Evolutionary conservation across 2,113 vertebrate genomes (phyloP).

Genomic region (Pelmatolapia mariae): DNA sequence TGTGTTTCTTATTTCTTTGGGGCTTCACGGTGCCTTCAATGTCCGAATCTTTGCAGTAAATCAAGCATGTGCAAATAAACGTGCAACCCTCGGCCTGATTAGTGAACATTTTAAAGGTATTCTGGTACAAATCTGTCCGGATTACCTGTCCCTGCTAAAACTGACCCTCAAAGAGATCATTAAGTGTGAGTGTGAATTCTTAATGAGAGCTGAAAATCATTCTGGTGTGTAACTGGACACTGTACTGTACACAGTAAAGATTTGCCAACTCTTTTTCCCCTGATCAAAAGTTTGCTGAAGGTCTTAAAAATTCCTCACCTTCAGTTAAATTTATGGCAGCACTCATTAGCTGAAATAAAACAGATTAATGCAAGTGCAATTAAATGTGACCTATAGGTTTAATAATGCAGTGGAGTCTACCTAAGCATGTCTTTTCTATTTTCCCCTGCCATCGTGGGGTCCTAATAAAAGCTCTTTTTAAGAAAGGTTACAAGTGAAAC

Average conservation of each 20-base stretch:
- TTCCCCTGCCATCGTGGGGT: conserved; percentile 24
- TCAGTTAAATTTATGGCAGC: conserved; percentile 75
- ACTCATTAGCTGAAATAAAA: conserved; percentile 80
- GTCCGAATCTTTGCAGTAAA: background rate
- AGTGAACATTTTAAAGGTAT: background rate
- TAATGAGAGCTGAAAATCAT: conserved; percentile 74
- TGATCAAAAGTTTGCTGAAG: conserved; percentile 76
- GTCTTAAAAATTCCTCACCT: conserved; percentile 79
- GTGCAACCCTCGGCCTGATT: background rate
- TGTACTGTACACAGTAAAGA: conserved; percentile 79
- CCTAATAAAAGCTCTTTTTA: conserved; percentile 48
- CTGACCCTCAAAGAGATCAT: conserved; percentile 3
- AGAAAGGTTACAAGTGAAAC: conserved; percentile 20
- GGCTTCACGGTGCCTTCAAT: background rate
- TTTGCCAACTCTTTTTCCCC: conserved; percentile 42
- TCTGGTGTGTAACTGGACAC: conserved; percentile 69
- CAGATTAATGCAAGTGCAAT: conserved; percentile 75
- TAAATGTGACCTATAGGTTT: conserved; percentile 72
- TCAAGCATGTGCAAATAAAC: background rate
- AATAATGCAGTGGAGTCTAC: conserved; percentile 60
- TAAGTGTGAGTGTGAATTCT: conserved; percentile 54
- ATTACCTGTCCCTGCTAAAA: background rate
- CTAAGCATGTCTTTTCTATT: conserved; percentile 59
- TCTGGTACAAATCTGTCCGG: background rate
- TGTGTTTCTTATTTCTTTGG: background rate